phyloP scores from a whole-genome alignment of 1,140 invertebrate species.

The Cylas formicarius region DNA sequence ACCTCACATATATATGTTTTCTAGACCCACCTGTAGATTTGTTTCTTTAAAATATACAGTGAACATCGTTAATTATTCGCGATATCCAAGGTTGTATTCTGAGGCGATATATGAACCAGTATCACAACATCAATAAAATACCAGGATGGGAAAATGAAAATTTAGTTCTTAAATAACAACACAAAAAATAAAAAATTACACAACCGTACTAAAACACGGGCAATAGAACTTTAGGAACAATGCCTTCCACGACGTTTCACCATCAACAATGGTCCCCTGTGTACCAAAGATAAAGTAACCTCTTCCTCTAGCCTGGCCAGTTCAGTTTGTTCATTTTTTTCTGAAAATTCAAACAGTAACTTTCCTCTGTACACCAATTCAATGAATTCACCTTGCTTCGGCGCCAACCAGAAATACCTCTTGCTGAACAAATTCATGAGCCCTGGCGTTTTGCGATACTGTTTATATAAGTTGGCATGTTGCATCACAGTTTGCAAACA shows the following conservation, averaged over 20 bases:
- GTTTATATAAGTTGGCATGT: constrained; percentile 25
- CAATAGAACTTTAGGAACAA: not conserved
- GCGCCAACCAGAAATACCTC: constrained; percentile 33
- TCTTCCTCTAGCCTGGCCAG: constrained; percentile 21
- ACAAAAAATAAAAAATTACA: too few species aligned
- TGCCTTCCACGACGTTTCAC: not conserved
- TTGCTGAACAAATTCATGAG: constrained; percentile 24
- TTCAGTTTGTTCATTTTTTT: constrained; percentile 15
- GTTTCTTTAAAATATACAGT: too few species aligned
- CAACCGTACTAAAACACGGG: too few species aligned
- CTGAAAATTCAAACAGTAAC: constrained; percentile 6
- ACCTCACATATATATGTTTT: too few species aligned
- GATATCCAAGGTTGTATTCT: too few species aligned
- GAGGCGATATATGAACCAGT: too few species aligned
- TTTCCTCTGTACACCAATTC: not conserved
- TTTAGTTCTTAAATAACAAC: too few species aligned
- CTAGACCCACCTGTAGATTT: too few species aligned
- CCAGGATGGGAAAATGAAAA: too few species aligned
- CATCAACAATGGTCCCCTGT: not conserved
- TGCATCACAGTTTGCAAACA: constrained; percentile 37
- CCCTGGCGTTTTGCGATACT: constrained; percentile 28
- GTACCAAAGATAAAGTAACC: constrained; percentile 4
- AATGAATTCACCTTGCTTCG: constrained; percentile 15
- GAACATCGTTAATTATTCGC: too few species aligned
- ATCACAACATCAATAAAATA: too few species aligned